phyloP scores from a whole-genome alignment of 2,888 invertebrate species.

The Dorcus parallelipipedus region DNA sequence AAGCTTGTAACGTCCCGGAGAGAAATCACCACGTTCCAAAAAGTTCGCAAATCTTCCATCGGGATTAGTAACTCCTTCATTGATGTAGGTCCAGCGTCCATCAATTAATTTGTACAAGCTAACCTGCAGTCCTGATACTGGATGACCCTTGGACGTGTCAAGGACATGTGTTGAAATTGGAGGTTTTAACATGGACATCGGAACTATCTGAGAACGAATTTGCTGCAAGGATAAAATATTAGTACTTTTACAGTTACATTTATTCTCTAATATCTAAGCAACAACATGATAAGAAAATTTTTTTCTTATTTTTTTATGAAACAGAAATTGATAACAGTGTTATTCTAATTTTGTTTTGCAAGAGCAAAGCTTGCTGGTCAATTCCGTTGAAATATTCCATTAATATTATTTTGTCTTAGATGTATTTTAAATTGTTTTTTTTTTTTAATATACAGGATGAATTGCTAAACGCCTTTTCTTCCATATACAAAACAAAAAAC shows the following conservation, averaged over 20 bases:
- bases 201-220: constrained; percentile 22
- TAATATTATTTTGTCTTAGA: too few relatives aligned
- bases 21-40: constrained; percentile 57
- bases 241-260: background rate
- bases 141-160: constrained; percentile 67
- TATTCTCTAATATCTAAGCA: too few relatives aligned
- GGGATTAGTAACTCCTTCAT: constrained; percentile 59
- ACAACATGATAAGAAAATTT: too few relatives aligned
- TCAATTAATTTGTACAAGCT: constrained; percentile 64
- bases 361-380: too few relatives aligned
- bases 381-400: too few relatives aligned
- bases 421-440: too few relatives aligned
- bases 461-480: too few relatives aligned
- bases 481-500: too few relatives aligned
- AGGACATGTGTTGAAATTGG: constrained; percentile 73
- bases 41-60: constrained; percentile 69
- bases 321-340: too few relatives aligned
- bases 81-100: constrained; percentile 65
- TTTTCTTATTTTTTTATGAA: too few relatives aligned
- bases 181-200: constrained; percentile 41
- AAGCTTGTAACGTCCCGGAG: constrained; percentile 69
- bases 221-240: constrained; percentile 22
- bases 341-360: too few relatives aligned
- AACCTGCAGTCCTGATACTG: constrained; percentile 64
- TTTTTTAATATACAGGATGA: too few relatives aligned